phyloP scores from a whole-genome alignment of 2,797 vertebrate genomes.

The Threskiornis aethiopicus region DNA sequence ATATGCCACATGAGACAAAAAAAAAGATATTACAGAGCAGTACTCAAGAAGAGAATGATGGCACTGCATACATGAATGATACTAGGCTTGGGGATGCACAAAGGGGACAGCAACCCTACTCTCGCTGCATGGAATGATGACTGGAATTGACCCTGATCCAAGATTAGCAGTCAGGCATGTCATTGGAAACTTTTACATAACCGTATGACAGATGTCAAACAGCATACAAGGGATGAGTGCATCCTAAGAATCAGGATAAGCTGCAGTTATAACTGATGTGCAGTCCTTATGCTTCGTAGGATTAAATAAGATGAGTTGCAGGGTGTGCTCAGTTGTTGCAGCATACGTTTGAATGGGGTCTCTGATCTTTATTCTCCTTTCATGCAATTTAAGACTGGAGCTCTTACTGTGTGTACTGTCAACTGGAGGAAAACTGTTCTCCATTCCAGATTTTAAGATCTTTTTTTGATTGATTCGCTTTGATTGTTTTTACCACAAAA shows the following conservation, averaged over 20 bases:
- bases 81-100: neutral
- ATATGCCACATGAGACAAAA: neutral
- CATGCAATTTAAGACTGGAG: neutral
- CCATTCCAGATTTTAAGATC: neutral
- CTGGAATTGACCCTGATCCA: constrained; percentile 2
- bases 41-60: neutral
- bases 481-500: neutral
- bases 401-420: neutral
- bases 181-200: neutral
- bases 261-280: neutral
- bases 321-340: neutral
- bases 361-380: neutral
- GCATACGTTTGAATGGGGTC: neutral
- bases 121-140: neutral
- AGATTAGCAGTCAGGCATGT: constrained; percentile 1
- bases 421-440: neutral
- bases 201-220: constrained; percentile 1
- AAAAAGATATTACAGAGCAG: neutral
- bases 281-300: neutral
- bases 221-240: neutral
- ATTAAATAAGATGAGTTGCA: neutral
- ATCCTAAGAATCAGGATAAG: neutral
- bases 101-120: neutral
- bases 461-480: neutral
- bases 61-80: accelerated